phyloP scores from a whole-genome alignment of 2,797 vertebrate species.

The Cygnus olor region DNA sequence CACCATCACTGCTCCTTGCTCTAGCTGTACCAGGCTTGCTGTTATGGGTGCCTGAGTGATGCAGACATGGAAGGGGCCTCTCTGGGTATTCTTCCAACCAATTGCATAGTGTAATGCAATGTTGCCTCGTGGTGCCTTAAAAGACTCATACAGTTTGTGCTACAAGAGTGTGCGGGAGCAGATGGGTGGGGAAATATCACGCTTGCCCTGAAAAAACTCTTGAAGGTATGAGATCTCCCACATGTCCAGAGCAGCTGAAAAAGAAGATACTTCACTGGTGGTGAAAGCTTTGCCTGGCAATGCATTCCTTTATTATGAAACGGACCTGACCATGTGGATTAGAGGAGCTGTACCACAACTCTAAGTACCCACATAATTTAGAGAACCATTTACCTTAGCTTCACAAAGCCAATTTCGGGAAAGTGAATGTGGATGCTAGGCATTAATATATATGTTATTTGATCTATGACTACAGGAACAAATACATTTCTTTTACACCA shows the following conservation, averaged over 20 bases:
- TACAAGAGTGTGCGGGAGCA: neutral
- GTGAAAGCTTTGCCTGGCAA: neutral
- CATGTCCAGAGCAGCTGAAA: neutral
- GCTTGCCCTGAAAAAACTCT: neutral
- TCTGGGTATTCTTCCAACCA: neutral
- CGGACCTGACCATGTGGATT: neutral
- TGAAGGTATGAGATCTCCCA: neutral
- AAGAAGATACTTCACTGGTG: neutral
- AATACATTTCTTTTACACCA: neutral
- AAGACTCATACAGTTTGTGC: neutral
- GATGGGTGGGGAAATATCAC: neutral
- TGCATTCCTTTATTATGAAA: accelerated
- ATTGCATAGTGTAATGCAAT: neutral
- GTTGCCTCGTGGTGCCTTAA: neutral
- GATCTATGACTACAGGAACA: neutral
- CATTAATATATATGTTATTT: neutral
- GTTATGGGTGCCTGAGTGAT: neutral
- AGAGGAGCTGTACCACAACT: neutral
- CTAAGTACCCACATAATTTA: neutral
- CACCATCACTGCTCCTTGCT: no score
- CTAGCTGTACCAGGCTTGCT: no score
- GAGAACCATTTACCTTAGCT: neutral
- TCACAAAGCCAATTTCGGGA: neutral
- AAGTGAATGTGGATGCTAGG: accelerated
- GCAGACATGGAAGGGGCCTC: neutral